Evolutionary conservation across 2,113 vertebrate species (phyloP).

Genomic region (Leptosomus discolor): DNA sequence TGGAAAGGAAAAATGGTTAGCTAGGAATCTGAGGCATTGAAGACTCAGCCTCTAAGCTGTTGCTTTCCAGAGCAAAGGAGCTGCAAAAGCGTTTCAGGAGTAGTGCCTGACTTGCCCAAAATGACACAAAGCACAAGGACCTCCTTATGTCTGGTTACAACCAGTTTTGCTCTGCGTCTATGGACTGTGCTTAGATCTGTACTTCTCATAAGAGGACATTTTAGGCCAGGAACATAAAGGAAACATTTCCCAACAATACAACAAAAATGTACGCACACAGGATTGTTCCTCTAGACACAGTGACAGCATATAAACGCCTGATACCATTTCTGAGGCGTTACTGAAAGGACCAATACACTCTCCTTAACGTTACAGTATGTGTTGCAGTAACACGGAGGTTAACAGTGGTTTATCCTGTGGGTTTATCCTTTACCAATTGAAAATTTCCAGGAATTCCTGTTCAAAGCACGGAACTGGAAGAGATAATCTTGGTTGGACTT

Average conservation of each 20-base stretch:
- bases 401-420: not conserved
- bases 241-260: not conserved
- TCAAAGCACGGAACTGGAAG: not conserved
- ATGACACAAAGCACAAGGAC: not conserved
- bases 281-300: not conserved
- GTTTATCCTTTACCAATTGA: not conserved
- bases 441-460: not conserved
- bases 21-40: not conserved
- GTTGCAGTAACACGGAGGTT: not conserved
- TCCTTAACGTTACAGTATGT: not conserved
- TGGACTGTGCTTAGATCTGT: not conserved
- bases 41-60: not conserved
- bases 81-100: not conserved
- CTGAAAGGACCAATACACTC: not conserved
- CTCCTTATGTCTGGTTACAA: not conserved
- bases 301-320: too few species aligned
- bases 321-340: not conserved
- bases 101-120: not conserved
- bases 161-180: not conserved
- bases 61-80: not conserved
- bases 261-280: not conserved
- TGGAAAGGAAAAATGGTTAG: not conserved
- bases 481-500: not conserved
- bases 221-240: not conserved
- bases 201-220: not conserved